These are phyloP conservation scores for Calcarius ornatus DNA, from an alignment of 2,113 vertebrate species.

Conservation along the genomic window DNA sequence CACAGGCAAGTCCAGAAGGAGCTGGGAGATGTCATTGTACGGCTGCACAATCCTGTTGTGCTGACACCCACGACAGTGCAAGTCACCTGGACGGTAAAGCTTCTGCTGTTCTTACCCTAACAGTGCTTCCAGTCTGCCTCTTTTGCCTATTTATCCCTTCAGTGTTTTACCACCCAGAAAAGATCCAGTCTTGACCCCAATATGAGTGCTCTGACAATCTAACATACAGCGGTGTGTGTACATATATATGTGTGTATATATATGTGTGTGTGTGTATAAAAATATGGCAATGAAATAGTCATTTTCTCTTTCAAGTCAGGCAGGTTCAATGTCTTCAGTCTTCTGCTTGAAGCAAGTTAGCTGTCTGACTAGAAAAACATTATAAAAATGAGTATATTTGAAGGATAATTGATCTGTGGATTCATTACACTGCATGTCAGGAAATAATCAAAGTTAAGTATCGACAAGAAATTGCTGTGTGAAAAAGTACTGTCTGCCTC, in stretches of 20 bases:
- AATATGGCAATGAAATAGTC: neutral
- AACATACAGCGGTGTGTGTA: neutral
- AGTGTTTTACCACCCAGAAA: neutral
- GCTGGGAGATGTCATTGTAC: constrained; percentile 92
- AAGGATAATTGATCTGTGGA: neutral
- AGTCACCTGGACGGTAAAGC: constrained; percentile 95
- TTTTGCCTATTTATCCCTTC: neutral
- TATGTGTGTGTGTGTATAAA: too few species aligned
- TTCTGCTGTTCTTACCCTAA: neutral
- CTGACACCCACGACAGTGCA: constrained; percentile 92
- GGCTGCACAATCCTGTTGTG: constrained; percentile 91
- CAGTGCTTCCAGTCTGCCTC: neutral
- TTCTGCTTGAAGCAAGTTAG: neutral
- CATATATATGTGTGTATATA: neutral
- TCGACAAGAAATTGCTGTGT: neutral
- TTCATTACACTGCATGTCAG: neutral
- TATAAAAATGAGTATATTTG: neutral
- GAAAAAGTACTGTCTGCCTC: neutral
- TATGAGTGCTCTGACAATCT: neutral
- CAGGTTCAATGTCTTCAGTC: neutral
- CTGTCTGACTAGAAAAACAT: neutral
- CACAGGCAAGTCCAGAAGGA: constrained; percentile 98
- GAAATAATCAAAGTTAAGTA: constrained; percentile 1
- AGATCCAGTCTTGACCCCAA: neutral
- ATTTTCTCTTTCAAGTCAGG: neutral